Evolutionary conservation across 2,888 invertebrate species (phyloP), one percentile per base, ranked within the genome.

Genomic region (Ommatoiulus sabulosus): DNA sequence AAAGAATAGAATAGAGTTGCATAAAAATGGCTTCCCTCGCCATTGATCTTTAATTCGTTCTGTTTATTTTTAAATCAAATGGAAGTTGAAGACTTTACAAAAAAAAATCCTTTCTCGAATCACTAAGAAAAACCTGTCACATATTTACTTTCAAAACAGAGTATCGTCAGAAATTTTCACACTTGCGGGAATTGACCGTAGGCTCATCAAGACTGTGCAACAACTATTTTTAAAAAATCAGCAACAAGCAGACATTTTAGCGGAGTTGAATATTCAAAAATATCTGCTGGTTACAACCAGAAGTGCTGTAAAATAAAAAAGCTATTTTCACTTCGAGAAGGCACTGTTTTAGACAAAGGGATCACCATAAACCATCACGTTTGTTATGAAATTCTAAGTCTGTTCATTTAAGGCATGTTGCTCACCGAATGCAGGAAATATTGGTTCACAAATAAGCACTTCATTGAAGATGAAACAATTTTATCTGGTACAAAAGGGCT

Each of bases 261-360:
- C 5, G 2, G 3, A 4, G 46, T 46, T 46, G 46, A 52, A 15
- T 17, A 17, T 52, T 52, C 35, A 52, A 15, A 52, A 52, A 52
- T 15, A 15, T 52, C 15, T 15, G 15, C 17, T 52, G 10, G 24
- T 24, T 24, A 24, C 72, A 24, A 24, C 24, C 10, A 10, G 24
- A 24, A 72, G n/a, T 8, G 24, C 52, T 15, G 10, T 10, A 52
- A 24, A 72, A 72, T 63, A 63, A 63, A 20, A 63, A 72, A 24
- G 72, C 72, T 63, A 72, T 72, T 72, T 72, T 72, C 24, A 20
- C 72, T 24, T 24, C 24, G 24, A 72, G 72, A 72, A 72, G 72
- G 72, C 72, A 72, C 72, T 52, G 15, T 72, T 72, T 24, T 24
- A 20, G 24, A 72, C n/a, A 24, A 24, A 10, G 52, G 52, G 52